phyloP scores from a whole-genome alignment of 2,797 vertebrate species.

The Bradypodion pumilum region DNA sequence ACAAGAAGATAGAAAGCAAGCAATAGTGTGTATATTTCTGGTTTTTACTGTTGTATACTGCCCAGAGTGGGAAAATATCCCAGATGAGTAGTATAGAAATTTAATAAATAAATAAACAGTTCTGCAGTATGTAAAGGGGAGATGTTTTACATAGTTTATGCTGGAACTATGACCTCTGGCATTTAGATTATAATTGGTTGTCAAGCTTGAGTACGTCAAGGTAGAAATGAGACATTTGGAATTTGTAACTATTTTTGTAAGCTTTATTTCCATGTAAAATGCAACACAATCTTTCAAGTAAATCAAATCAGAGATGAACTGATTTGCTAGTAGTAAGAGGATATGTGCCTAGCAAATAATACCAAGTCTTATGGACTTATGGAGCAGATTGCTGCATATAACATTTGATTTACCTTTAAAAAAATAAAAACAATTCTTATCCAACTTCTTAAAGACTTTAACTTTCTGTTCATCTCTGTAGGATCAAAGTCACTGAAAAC shows the following conservation, averaged over 20 bases:
- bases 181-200: background rate
- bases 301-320: slow-evolving; percentile 22
- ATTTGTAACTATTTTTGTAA: slow-evolving; percentile 1
- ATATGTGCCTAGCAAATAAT: slow-evolving; percentile 9
- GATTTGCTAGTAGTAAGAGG: slow-evolving; percentile 2
- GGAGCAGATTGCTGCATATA: fast-evolving
- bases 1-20: background rate
- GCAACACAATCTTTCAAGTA: background rate
- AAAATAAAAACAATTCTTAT: slow-evolving; percentile 20
- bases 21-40: background rate
- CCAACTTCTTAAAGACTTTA: slow-evolving; percentile 6
- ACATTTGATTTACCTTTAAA: slow-evolving; percentile 16
- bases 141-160: no score
- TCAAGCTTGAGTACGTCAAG: background rate
- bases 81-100: no score
- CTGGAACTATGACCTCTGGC: no score
- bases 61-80: no score
- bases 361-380: background rate
- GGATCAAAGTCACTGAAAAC: slow-evolving; percentile 12
- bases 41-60: no score
- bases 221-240: background rate
- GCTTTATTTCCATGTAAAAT: background rate
- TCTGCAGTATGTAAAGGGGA: no score
- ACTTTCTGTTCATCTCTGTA: slow-evolving; percentile 42
- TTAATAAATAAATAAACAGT: no score